A percentile compares a stretch with the other conserved stretches of the same genome.
These are phyloP conservation scores for Rhizomys pruinosus DNA, from an alignment of 2,113 vertebrate genomes.

Conservation along the genomic window DNA sequence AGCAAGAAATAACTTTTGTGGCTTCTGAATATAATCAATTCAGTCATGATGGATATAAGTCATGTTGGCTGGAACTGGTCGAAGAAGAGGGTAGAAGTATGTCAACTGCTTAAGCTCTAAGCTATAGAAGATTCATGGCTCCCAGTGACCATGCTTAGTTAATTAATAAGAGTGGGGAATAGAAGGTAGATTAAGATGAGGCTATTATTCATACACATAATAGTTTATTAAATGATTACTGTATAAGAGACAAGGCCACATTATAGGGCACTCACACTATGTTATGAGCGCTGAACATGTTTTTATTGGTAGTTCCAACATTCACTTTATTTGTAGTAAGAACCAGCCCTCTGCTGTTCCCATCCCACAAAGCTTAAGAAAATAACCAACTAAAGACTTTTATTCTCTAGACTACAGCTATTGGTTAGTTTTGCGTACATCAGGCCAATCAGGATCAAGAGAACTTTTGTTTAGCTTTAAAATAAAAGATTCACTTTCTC, in stretches of 20 bases:
- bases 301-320: background rate
- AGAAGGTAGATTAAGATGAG: background rate
- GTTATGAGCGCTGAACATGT: background rate
- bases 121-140: background rate
- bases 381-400: background rate
- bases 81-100: background rate
- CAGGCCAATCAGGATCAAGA: conserved; percentile 37
- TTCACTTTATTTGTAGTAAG: conserved; percentile 34
- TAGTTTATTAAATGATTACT: conserved; percentile 30
- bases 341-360: background rate
- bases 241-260: background rate
- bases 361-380: background rate
- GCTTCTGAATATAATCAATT: conserved; percentile 69
- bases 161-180: background rate
- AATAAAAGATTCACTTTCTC: background rate
- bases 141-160: background rate
- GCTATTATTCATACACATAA: background rate
- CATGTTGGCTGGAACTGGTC: conserved; percentile 23
- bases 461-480: background rate
- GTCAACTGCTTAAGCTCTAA: background rate
- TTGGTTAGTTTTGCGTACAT: conserved; percentile 21
- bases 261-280: background rate
- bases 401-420: background rate
- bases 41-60: conserved; percentile 46
- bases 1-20: conserved; percentile 64